These are phyloP conservation scores for Varanus komodoensis DNA, from an alignment of 2,113 vertebrate species.

Conservation along the genomic window DNA sequence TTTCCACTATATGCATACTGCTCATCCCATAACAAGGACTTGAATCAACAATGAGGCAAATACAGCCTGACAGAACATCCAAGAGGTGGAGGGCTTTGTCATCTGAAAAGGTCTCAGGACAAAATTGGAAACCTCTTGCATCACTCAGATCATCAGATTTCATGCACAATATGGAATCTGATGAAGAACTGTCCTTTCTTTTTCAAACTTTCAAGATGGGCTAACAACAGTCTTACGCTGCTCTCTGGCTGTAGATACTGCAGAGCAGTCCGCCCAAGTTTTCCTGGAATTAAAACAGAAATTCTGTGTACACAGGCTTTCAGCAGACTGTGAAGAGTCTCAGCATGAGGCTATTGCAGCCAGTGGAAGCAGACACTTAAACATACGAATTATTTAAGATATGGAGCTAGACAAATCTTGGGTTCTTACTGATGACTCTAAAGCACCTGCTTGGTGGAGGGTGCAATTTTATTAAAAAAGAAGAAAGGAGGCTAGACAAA, in stretches of 20 bases:
- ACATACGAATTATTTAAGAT: not conserved
- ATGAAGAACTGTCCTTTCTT: not conserved
- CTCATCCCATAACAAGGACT: not conserved
- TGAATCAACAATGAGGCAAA: not conserved
- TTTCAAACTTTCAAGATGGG: not conserved
- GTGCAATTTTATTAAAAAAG: too few species aligned
- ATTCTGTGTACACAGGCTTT: not conserved
- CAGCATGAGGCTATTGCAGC: not conserved
- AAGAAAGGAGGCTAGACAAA: not conserved
- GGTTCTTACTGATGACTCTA: not conserved
- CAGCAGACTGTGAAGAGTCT: not conserved
- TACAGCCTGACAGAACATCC: not conserved
- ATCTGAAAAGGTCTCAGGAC: not conserved
- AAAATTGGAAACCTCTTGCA: not conserved
- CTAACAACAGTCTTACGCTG: not conserved
- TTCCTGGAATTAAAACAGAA: constrained; percentile 10
- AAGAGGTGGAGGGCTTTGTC: not conserved
- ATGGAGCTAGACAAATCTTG: not conserved
- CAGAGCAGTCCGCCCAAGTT: not conserved
- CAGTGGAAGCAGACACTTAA: not conserved
- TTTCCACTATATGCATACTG: not conserved
- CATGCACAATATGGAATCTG: not conserved
- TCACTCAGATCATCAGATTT: not conserved
- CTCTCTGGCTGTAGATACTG: not conserved
- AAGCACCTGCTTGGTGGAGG: too few species aligned